A percentile compares a stretch with the other conserved stretches of the same genome.
Conservation (phyloP, 2,113 vertebrate genomes). For the Thymallus thymallus region DNA sequence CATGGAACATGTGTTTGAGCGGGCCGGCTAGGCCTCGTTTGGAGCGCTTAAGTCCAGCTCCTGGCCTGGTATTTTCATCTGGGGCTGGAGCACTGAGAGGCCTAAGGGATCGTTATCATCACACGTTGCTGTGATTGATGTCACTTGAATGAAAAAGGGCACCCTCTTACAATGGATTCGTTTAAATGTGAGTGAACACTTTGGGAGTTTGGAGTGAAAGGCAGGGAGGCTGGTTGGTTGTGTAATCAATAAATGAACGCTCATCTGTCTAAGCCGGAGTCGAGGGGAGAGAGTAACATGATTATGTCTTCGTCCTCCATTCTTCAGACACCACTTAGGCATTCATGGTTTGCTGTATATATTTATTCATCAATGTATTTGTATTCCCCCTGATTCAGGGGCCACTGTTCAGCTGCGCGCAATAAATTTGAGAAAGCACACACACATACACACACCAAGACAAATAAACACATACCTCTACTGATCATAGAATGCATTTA, state of each 20-base stretch:
- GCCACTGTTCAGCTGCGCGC: not conserved
- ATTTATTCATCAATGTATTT: not conserved
- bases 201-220: constrained; percentile 4
- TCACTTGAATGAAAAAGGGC: constrained; percentile 4
- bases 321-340: constrained; percentile 2
- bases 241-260: not conserved
- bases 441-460: not conserved
- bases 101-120: constrained; percentile 1
- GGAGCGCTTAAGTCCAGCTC: not conserved
- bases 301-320: not conserved
- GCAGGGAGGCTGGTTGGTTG: not conserved
- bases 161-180: not conserved
- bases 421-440: not conserved
- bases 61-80: not conserved
- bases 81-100: not conserved
- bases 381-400: not conserved
- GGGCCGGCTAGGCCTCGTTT: not conserved
- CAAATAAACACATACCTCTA: not conserved
- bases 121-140: not conserved
- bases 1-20: constrained; percentile 4
- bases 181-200: constrained; percentile 4
- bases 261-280: not conserved
- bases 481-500: not conserved
- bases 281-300: constrained; percentile 3
- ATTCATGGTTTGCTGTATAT: not conserved